Percentiles rank a stretch among this genome's conserved stretches.
Evolutionary conservation across 2,113 vertebrate genomes (phyloP).

Genomic region (Rhinolophus ferrumequinum): DNA sequence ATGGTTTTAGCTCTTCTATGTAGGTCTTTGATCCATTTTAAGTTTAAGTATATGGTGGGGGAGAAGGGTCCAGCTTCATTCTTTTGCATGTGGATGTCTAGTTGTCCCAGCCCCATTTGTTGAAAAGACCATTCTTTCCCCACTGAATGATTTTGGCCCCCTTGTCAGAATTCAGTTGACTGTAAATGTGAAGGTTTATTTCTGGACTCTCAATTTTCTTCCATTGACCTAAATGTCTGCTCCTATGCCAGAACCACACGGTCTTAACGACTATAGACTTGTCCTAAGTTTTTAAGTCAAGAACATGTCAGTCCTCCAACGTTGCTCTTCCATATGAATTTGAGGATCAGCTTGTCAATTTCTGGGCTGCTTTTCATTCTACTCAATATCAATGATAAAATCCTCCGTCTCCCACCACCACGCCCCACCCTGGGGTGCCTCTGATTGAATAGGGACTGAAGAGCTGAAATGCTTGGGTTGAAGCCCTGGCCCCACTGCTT

Average conservation of each 20-base stretch:
- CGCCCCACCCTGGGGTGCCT: background rate
- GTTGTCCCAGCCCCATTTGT: background rate
- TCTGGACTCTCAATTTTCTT: background rate
- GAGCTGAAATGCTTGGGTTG: background rate
- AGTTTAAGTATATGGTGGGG: background rate
- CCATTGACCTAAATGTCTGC: background rate
- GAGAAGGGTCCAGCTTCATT: background rate
- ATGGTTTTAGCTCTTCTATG: background rate
- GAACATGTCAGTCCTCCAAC: background rate
- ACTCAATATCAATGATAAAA: background rate
- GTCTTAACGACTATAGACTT: too few relatives aligned
- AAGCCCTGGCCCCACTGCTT: background rate
- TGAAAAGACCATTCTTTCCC: background rate
- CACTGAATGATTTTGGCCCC: background rate
- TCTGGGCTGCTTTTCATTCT: background rate
- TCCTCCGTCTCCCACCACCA: background rate
- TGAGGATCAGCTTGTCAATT: background rate
- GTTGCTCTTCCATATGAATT: background rate
- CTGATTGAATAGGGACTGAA: background rate
- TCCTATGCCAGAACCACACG: background rate
- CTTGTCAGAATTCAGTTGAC: background rate
- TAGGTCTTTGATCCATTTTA: background rate
- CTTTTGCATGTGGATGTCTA: background rate
- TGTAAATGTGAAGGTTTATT: background rate
- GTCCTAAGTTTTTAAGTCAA: background rate